Conservation (phyloP, 2,797 vertebrate genomes). For the Trachops cirrhosus region DNA sequence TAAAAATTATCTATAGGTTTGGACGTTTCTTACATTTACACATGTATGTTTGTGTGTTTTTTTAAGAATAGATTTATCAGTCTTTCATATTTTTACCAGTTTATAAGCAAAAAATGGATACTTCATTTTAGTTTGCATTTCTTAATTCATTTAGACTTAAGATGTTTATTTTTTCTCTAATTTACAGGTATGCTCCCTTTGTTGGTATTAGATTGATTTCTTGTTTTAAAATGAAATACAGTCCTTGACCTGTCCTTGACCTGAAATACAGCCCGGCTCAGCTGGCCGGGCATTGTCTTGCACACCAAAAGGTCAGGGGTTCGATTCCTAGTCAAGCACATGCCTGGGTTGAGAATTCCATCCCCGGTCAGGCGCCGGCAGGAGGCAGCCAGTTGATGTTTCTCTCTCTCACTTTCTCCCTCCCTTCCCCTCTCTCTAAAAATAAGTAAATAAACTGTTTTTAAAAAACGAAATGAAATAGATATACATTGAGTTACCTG, state of each 20-base stretch:
- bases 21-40: not conserved
- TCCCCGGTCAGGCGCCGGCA: not conserved
- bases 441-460: not conserved
- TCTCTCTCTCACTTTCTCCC: not conserved
- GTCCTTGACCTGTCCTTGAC: too few relatives aligned
- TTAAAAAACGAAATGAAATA: not conserved
- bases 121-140: slow-evolving; percentile 27
- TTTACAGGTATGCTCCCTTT: not conserved
- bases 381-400: too few relatives aligned
- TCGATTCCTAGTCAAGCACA: not conserved
- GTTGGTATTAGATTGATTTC: slow-evolving; percentile 13
- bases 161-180: not conserved
- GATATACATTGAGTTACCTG: not conserved
- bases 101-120: not conserved
- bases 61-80: slow-evolving; percentile 5
- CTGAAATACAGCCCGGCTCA: not conserved
- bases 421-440: not conserved
- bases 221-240: slow-evolving; percentile 31
- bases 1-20: not conserved
- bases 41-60: not conserved
- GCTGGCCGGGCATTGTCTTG: not conserved
- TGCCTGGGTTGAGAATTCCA: not conserved
- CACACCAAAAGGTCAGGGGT: not conserved
- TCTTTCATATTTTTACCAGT: slow-evolving; percentile 14
- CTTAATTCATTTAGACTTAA: slow-evolving; percentile 23